These are phyloP conservation scores for Adrianichthys oophorus DNA, from an alignment of 2,797 vertebrate genomes.

Conservation along the genomic window DNA sequence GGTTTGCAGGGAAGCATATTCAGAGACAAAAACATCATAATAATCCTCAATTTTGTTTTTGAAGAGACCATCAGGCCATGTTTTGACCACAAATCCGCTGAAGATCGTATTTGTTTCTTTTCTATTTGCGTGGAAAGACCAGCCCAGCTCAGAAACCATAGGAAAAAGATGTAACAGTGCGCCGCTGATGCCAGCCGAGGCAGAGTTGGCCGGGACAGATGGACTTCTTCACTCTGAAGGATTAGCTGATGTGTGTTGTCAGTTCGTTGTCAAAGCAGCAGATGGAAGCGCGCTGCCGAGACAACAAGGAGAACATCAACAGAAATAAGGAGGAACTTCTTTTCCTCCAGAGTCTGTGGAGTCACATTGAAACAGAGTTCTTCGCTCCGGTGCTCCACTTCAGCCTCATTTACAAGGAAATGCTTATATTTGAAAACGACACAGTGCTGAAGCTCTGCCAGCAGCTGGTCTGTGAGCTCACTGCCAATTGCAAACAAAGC, in stretches of 20 bases:
- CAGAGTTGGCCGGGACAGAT: constrained; percentile 65
- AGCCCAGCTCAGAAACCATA: constrained; percentile 52
- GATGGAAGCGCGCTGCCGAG: constrained; percentile 66
- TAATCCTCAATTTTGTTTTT: too few species aligned
- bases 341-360: neutral
- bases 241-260: constrained; percentile 53
- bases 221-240: constrained; percentile 54
- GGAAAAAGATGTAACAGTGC: constrained; percentile 57
- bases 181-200: constrained; percentile 15
- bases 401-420: too few species aligned
- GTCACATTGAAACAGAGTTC: too few species aligned
- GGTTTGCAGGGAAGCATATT: neutral
- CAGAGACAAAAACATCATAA: neutral
- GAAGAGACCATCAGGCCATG: too few species aligned
- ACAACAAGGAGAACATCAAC: constrained; percentile 15
- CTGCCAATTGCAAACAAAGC: too few species aligned
- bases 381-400: too few species aligned
- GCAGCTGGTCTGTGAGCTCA: too few species aligned
- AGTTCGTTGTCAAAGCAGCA: constrained; percentile 68
- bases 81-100: too few species aligned
- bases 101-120: too few species aligned
- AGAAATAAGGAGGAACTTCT: constrained; percentile 19
- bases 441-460: too few species aligned
- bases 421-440: too few species aligned
- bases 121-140: constrained; percentile 17